Base-by-base conservation (phyloP, 1,140 invertebrate genomes). In the Penaeus indicus region DNA sequence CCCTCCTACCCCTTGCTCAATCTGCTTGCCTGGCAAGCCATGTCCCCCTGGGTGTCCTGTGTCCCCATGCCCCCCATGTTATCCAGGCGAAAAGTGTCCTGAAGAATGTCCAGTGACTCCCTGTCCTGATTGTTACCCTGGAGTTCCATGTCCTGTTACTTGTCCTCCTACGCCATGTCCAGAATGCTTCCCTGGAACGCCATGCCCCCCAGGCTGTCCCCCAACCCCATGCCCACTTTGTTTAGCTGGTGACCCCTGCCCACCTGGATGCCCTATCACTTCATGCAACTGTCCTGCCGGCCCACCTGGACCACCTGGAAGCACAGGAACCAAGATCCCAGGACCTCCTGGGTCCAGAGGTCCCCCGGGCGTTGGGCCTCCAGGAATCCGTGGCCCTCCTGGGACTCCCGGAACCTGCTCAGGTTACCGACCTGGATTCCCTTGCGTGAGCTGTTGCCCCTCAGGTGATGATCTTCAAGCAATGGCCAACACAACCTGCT, bases 111-210 rank as follows among this genome's bases (percentile, higher is more conserved):
- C 84, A 32, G n/a, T 21, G 60, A 86, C 75, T 3, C 85, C 85
- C 3, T 86, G 85, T 42, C 85, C 85, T 16, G 32, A 72, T 16
- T 85, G 83, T 18, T 85, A 75, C 61, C 69, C 83, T 11, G 42
- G 42, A 61, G 83, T 81, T 10, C 4, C 77, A 69, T 86, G 85
- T 61, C 85, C 85, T 10, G 7, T 63, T 19, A 67, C 8, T 22
- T 86, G 85, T 61, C 63, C 85, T 25, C 77, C 11, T 19, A 80
- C 78, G 22, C 77, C 85, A 11, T 86, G 85, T 81, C 85, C 85
- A n/a, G 4, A n/a, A 62, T 86, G 85, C 54, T 86, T 78, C 21
- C 47, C 25, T 27, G 47, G 32, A 2, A 16, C 1, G 8, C 16
- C 54, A 2, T 85, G 84, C 75, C 84, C 84, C 16, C 8, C 11